Evolutionary conservation across 2,113 vertebrate genomes (phyloP).

Genomic region (Sus scrofa): DNA sequence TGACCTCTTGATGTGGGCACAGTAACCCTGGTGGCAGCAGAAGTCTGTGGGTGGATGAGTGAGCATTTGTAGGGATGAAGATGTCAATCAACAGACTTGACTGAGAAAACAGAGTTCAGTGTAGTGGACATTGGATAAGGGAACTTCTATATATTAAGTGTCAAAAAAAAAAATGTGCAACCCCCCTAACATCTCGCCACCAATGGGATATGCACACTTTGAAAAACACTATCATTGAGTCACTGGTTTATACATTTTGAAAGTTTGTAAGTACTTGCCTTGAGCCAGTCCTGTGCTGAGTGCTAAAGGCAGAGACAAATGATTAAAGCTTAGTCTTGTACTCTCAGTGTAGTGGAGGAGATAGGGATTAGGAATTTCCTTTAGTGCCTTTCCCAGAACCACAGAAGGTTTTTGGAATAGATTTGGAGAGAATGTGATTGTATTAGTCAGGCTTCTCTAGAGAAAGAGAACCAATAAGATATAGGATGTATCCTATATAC

Average conservation of each 20-base stretch:
- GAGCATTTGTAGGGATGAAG: too few species aligned
- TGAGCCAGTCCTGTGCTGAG: neutral
- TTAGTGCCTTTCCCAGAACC: neutral
- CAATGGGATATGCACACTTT: neutral
- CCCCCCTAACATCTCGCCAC: neutral
- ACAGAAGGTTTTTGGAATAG: neutral
- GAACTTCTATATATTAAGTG: neutral
- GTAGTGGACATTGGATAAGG: neutral
- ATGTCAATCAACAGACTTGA: neutral
- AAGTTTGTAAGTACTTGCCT: neutral
- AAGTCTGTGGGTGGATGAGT: accelerated
- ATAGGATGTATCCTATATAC: neutral
- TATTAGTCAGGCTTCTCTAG: neutral
- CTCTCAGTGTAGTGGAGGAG: neutral
- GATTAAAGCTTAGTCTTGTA: neutral
- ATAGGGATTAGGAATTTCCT: neutral
- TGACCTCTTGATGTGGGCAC: neutral
- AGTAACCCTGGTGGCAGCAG: accelerated
- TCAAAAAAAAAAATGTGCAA: neutral
- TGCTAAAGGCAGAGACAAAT: neutral
- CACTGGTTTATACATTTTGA: neutral
- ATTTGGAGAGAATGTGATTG: neutral
- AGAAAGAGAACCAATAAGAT: neutral
- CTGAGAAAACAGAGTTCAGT: neutral
- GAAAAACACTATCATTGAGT: neutral